Base-by-base conservation (phyloP, 2,113 vertebrate genomes). In the Amia ocellicauda region DNA sequence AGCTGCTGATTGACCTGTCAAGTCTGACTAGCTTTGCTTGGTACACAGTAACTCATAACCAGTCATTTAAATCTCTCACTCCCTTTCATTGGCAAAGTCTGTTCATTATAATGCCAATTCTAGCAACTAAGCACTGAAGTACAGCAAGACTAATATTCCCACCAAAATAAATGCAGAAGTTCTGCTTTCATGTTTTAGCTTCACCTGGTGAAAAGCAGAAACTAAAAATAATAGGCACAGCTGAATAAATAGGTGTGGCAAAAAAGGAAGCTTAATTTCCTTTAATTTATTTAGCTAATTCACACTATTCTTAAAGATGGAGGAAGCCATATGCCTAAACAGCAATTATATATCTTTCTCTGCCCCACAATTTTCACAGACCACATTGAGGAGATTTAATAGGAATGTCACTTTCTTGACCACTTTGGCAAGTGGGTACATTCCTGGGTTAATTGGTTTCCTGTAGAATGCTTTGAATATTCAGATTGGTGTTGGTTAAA, bases 401-500 rank as follows among this genome's bases (percentile, higher is more conserved):
- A 89, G 85, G 86, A 90, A 90, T 2, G 80, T 90, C 86, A 92
- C 82, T 87, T 89, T 83, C 92, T 90, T 88, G 85, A 88, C 78
- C 71, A 61, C 80, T 76, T 88, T 91, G 85, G 91, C 91, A 89
- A 84, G 85, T 73, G 69, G 82, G 72, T 57, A 63, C 91, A 94
- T 96, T 94, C 92, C 92, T 90, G 66, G 69, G 78, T 84, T 92
- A 93, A 96, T 94, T 92, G 90, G 89, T 90, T 97, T 98, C 95
- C 95, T 94, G 93, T 89, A 90, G 91, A 91, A 84, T 74, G 60
- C 76, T 81, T 92, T 93, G 88, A 92, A 90, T 83, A 86, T 89
- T 87, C 88, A 90, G 86, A 89, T 68, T 72, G 80, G 83, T 91
- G 88, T 87, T 91, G 91, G 93, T 93, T 91, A 92, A 90, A 91